Evolutionary conservation across 2,797 vertebrate genomes (phyloP).

Genomic region (Orientallactaga sibirica): DNA sequence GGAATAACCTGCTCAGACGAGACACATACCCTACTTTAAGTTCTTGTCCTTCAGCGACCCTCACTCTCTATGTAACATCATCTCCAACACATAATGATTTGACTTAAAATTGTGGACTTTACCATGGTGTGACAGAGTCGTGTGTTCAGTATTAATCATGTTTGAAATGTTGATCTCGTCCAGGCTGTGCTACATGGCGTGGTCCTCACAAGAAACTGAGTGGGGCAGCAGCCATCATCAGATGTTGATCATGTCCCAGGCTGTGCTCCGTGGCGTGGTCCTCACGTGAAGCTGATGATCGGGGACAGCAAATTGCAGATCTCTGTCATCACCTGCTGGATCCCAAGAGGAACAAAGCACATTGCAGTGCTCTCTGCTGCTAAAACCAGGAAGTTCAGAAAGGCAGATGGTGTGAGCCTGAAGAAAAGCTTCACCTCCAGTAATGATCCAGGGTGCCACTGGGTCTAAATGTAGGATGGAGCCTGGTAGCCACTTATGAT

Average conservation of each 20-base stretch:
- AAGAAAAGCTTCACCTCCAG: background rate
- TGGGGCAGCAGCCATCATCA: too few relatives aligned
- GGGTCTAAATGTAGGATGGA: background rate
- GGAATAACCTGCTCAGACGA: accelerated
- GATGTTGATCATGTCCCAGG: background rate
- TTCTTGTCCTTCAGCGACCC: background rate
- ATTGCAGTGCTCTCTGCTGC: background rate
- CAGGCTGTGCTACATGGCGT: background rate
- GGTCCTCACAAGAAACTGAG: background rate
- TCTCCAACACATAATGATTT: background rate
- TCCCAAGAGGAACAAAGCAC: too few relatives aligned
- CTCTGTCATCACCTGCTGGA: accelerated
- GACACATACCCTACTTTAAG: accelerated
- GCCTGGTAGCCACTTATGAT: background rate
- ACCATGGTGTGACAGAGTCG: background rate
- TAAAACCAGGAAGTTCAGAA: background rate
- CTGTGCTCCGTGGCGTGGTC: background rate
- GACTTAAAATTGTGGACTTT: background rate
- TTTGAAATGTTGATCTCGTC: background rate
- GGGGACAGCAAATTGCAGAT: background rate
- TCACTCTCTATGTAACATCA: background rate
- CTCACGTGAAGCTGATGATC: background rate
- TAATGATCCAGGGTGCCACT: background rate
- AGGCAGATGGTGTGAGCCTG: background rate
- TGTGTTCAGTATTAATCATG: background rate